Conservation (phyloP, 2,888 invertebrate species). For the Macrophya alboannulata region DNA sequence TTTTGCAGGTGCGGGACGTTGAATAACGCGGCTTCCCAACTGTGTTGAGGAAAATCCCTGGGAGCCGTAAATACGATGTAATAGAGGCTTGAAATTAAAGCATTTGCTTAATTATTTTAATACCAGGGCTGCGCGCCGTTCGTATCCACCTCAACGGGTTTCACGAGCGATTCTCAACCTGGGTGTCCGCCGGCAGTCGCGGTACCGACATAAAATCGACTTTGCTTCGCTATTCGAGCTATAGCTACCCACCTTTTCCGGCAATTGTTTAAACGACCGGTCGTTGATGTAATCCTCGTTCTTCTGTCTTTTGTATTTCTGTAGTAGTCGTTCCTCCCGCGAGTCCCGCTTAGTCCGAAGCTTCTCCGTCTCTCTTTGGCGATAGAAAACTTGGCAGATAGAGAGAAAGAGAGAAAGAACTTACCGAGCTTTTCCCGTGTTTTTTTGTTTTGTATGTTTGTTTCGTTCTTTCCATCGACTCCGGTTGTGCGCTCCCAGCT, state of each 20-base stretch:
- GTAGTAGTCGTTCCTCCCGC: conserved; percentile 42
- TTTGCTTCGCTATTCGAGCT: conserved; percentile 16
- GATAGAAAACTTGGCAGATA: not conserved
- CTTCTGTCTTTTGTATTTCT: conserved; percentile 2
- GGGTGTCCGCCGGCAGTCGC: conserved; percentile 15
- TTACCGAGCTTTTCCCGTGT: not conserved
- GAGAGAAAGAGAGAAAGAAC: not conserved
- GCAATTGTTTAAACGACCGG: conserved; percentile 75
- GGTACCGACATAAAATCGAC: conserved; percentile 14
- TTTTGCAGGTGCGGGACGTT: conserved; percentile 19
- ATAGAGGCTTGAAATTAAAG: conserved; percentile 52
- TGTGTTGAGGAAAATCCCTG: conserved; percentile 40
- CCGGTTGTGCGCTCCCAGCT: conserved; percentile 30
- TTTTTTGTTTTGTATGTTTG: not conserved
- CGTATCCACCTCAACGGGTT: conserved; percentile 47
- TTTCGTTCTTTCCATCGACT: conserved; percentile 37
- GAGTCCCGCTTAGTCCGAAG: not conserved
- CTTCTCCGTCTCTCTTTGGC: not conserved
- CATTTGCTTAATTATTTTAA: conserved; percentile 54
- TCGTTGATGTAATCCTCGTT: conserved; percentile 59
- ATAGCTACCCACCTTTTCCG: conserved; percentile 58
- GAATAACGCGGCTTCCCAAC: conserved; percentile 33
- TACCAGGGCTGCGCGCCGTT: conserved; percentile 36
- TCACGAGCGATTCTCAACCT: conserved; percentile 49
- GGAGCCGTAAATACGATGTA: conserved; percentile 44